A percentile compares a stretch with the other conserved stretches of the same genome.
Conservation (phyloP, 1,140 invertebrate species). For the Vollenhovia emeryi region DNA sequence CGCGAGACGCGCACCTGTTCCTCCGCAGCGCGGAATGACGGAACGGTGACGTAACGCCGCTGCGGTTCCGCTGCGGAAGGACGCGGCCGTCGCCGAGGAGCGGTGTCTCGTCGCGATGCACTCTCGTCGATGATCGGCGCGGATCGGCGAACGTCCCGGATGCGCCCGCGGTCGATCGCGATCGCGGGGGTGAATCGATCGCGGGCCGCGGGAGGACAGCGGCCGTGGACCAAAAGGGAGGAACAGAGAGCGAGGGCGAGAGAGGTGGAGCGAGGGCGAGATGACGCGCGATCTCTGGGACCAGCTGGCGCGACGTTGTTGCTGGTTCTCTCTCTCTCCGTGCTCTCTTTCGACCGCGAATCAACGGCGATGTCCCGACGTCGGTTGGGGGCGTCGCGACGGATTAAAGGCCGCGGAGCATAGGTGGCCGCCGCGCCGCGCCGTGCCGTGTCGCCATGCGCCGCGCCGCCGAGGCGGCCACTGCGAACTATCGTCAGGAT, state of each 20-base stretch:
- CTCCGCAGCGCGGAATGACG: slow-evolving; percentile 18
- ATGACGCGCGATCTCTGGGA: slow-evolving; percentile 11
- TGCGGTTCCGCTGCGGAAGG: slow-evolving; percentile 40
- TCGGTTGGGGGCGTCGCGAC: slow-evolving; percentile 80
- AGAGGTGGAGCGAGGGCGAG: neutral
- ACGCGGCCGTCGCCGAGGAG: neutral
- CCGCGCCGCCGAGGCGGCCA: slow-evolving; percentile 70
- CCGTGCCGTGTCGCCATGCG: slow-evolving; percentile 81
- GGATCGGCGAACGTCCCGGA: neutral
- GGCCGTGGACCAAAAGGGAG: neutral
- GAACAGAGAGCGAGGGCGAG: neutral
- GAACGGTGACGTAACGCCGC: slow-evolving; percentile 44
- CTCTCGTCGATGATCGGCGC: neutral
- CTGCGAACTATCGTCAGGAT: slow-evolving; percentile 77
- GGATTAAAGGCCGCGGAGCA: slow-evolving; percentile 79
- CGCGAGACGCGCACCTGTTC: slow-evolving; percentile 27
- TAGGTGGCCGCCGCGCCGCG: slow-evolving; percentile 76
- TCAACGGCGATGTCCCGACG: slow-evolving; percentile 43
- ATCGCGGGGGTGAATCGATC: neutral
- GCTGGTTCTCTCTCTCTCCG: neutral
- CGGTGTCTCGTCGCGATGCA: neutral
- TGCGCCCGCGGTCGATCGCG: neutral
- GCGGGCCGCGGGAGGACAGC: neutral
- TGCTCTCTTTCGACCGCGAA: slow-evolving; percentile 24
- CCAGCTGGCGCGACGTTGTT: slow-evolving; percentile 15